Evolutionary conservation across 2,113 vertebrate genomes (phyloP), one percentile per base, ranked within the genome.

Genomic region (Regulus satrapa): DNA sequence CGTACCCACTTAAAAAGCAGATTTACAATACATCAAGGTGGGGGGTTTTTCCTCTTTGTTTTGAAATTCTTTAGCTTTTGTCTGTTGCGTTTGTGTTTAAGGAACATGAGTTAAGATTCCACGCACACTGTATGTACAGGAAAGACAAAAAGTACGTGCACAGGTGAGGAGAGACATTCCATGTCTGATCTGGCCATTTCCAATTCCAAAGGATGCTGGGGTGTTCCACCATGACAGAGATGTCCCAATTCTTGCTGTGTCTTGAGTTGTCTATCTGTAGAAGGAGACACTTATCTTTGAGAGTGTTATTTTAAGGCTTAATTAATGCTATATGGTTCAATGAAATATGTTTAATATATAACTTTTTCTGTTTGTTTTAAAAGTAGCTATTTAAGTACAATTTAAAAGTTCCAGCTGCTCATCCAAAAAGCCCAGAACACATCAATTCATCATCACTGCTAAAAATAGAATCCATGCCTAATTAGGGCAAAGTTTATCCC

Each of bases 161-260:
- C 0, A 4, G 46, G 34, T 43, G 14, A 17, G 59, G 38, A 83
- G 43, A 41, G 43, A 43, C 28, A 41, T 79, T 18, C 56, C 1
- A 0, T 72, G 24, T 56, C 41, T 2, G 0, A 5, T 48, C 24
- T 48, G 66, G 48, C 45, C 14, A 4, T 20, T 69, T 49, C 32
- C 38, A 49, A 31, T 69, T 78, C 55, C 38, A 0, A 0, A 73
- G 56, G 52, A 14, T 58, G 38, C 43, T 55, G 51, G 12, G 16
- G 15, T 59, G 29, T 18, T 75, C 28, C 1, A 8, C 29, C 0
- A 0, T 2, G 17, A 61, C 0, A 0, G 36, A 59, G 19, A 8
- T 11, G 10, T 59, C 48, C 56, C 45, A 1, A 0, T 63, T 87
- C 56, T 87, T 78, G 13, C 66, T 54, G 5, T 55, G 17, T 56